Conservation (phyloP, 2,888 invertebrate species). For the Lasioglossum calceatum region DNA sequence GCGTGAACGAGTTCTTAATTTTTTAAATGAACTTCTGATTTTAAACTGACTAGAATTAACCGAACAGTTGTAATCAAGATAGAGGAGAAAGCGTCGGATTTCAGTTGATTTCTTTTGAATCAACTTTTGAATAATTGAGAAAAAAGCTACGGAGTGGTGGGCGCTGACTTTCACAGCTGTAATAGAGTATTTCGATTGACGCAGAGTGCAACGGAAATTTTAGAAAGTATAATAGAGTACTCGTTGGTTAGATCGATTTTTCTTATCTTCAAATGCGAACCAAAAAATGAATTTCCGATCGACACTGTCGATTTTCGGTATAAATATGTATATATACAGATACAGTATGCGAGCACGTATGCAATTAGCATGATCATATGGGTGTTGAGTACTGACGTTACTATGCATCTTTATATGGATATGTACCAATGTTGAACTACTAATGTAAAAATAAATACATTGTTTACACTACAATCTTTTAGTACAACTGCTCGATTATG, state of each 20-base stretch:
- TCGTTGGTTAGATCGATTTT: slow-evolving; percentile 10
- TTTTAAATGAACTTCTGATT: slow-evolving; percentile 1
- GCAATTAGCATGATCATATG: background rate
- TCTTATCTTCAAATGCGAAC: background rate
- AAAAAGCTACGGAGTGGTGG: background rate
- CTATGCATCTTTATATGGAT: slow-evolving; percentile 24
- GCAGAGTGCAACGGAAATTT: background rate
- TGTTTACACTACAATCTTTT: slow-evolving; percentile 39
- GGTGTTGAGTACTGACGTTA: slow-evolving; percentile 37
- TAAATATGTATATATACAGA: slow-evolving; percentile 43
- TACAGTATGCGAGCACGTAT: slow-evolving; percentile 16
- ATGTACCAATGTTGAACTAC: slow-evolving; percentile 34
- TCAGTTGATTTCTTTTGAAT: background rate
- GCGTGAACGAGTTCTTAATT: background rate
- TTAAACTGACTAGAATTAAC: slow-evolving; percentile 2
- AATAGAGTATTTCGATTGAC: background rate
- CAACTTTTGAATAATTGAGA: background rate
- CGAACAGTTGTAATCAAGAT: background rate
- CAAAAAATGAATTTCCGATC: slow-evolving; percentile 23
- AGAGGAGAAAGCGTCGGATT: background rate
- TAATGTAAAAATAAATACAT: slow-evolving; percentile 48
- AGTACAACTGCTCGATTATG: background rate
- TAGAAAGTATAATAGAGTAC: background rate
- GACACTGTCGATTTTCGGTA: slow-evolving; percentile 24
- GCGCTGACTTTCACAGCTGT: background rate